Conservation (phyloP, 2,797 vertebrate species). For the Silurus lanzhouensis region DNA sequence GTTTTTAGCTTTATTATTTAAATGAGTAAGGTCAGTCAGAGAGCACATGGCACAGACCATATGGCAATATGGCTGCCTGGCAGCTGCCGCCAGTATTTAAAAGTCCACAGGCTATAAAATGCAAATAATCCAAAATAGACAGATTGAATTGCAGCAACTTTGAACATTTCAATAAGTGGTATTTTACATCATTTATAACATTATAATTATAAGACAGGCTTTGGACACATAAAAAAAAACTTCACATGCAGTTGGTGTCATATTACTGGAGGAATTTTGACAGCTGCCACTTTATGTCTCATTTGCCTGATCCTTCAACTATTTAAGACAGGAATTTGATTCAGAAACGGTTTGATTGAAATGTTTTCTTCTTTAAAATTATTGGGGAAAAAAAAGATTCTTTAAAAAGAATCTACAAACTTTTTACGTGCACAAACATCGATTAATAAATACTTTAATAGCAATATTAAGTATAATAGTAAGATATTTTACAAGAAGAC, state of each 20-base stretch:
- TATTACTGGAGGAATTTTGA: conserved; percentile 22
- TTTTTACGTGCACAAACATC: too few relatives aligned
- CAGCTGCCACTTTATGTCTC: conserved; percentile 27
- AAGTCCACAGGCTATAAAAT: background rate
- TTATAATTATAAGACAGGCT: conserved; percentile 7
- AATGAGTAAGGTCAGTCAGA: conserved; percentile 33
- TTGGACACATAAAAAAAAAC: conserved; percentile 30
- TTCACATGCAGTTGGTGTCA: conserved; percentile 56
- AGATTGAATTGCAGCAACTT: background rate
- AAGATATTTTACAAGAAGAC: background rate
- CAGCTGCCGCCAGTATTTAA: conserved; percentile 21
- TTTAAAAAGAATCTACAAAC: background rate
- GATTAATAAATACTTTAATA: background rate
- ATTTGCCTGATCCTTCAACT: background rate
- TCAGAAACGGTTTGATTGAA: background rate
- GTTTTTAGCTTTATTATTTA: background rate
- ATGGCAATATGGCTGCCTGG: conserved; percentile 59
- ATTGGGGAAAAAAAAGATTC: background rate
- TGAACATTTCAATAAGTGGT: background rate
- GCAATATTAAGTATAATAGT: background rate
- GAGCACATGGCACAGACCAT: conserved; percentile 70
- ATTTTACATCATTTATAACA: background rate
- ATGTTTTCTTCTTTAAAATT: background rate
- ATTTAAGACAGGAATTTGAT: background rate
- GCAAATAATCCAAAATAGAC: background rate